Conservation (phyloP, 2,113 vertebrate genomes). For the Engystomops pustulosus region DNA sequence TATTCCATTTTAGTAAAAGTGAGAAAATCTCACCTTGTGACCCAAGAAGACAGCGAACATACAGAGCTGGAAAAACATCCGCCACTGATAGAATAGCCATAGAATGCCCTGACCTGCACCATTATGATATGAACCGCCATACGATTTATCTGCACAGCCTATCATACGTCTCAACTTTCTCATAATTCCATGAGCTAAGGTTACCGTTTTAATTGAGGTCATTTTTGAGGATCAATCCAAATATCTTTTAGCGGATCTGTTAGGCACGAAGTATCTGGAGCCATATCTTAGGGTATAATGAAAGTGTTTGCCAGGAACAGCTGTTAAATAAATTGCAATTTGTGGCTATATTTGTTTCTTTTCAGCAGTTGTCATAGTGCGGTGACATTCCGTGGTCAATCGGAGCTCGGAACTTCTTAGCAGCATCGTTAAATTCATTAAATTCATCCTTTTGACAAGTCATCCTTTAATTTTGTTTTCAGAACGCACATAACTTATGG, state of each 20-base stretch:
- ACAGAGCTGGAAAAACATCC: neutral
- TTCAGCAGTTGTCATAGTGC: constrained; percentile 21
- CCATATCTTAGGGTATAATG: constrained; percentile 25
- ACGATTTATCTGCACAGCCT: constrained; percentile 16
- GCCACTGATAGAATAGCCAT: neutral
- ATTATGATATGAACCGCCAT: constrained; percentile 20
- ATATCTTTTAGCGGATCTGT: constrained; percentile 5
- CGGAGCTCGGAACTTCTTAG: neutral
- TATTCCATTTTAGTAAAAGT: constrained; percentile 13
- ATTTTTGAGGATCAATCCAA: constrained; percentile 33
- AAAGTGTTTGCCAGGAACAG: neutral
- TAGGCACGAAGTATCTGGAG: neutral
- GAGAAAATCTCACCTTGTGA: neutral
- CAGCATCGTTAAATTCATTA: neutral
- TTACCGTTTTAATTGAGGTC: constrained; percentile 55
- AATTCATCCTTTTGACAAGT: neutral
- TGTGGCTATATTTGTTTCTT: neutral
- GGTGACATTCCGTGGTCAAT: neutral
- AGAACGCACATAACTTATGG: neutral
- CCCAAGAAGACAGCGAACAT: neutral
- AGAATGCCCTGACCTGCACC: constrained; percentile 22
- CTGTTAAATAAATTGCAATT: constrained; percentile 26
- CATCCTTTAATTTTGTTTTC: neutral
- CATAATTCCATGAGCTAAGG: constrained; percentile 20
- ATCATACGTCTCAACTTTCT: constrained; percentile 16